Evolutionary conservation across 1,140 invertebrate species (phyloP).

Genomic region (Elymnias hypermnestra): DNA sequence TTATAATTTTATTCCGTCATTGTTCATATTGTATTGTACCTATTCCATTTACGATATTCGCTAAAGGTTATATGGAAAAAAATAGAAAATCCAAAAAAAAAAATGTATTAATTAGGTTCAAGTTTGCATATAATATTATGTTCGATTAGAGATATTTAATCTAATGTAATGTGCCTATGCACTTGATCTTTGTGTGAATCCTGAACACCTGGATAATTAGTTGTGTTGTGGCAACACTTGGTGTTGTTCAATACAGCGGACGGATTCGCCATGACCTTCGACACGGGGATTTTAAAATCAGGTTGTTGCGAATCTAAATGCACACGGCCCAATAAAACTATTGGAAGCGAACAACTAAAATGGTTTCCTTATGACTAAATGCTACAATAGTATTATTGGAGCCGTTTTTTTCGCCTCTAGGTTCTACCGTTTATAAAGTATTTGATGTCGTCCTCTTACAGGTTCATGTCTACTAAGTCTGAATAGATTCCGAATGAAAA

Average conservation of each 20-base stretch:
- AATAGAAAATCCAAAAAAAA: constrained; percentile 61
- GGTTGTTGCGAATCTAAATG: constrained; percentile 6
- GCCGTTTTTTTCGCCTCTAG: constrained; percentile 9
- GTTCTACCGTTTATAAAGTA: constrained; percentile 2
- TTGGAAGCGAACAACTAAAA: constrained; percentile 5
- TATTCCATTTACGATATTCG: constrained; percentile 73
- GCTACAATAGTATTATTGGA: constrained; percentile 8
- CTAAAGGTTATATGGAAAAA: constrained; percentile 66
- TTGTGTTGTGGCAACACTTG: constrained; percentile 31
- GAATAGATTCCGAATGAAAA: too few species aligned
- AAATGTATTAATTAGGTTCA: constrained; percentile 46
- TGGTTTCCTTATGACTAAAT: constrained; percentile 2
- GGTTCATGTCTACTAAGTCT: too few species aligned
- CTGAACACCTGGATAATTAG: constrained; percentile 43
- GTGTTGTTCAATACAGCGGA: constrained; percentile 29
- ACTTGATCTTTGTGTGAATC: constrained; percentile 49
- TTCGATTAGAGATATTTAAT: constrained; percentile 68
- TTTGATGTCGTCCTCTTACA: too few species aligned
- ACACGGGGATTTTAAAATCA: constrained; percentile 30
- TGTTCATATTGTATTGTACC: constrained; percentile 72
- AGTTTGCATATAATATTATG: constrained; percentile 72
- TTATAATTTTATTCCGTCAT: constrained; percentile 57
- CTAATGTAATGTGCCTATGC: constrained; percentile 72
- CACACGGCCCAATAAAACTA: constrained; percentile 10
- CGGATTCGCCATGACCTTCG: constrained; percentile 31